Percentiles rank a stretch among this genome's conserved stretches.
Evolutionary conservation across 37 sponge, comb jelly and placozoan species (phyloP).

Genomic region (Aplysina aerophoba): DNA sequence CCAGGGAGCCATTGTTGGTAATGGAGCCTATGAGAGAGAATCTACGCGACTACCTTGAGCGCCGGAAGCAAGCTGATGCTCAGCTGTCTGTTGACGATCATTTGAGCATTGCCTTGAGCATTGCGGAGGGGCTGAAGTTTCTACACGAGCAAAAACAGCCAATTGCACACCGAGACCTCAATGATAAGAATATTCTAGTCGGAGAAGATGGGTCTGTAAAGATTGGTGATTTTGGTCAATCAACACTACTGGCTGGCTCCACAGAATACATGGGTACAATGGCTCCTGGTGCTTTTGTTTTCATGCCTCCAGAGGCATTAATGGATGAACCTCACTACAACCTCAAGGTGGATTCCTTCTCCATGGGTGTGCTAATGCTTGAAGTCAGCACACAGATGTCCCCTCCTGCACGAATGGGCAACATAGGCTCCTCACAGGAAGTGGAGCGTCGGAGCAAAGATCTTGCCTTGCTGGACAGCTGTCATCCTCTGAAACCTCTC

Average conservation of each 20-base stretch:
- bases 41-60: slow-evolving; percentile 5
- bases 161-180: slow-evolving; percentile 25
- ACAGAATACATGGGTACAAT: slow-evolving; percentile 6
- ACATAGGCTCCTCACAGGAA: not conserved
- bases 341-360: slow-evolving; percentile 14
- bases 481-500: not conserved
- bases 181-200: slow-evolving; percentile 43
- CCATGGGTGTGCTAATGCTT: slow-evolving; percentile 13
- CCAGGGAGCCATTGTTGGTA: slow-evolving; percentile 6
- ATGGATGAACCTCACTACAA: not conserved
- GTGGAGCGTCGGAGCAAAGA: not conserved
- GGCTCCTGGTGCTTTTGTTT: not conserved
- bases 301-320: slow-evolving; percentile 31
- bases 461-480: not conserved
- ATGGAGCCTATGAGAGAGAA: slow-evolving; percentile 9
- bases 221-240: slow-evolving; percentile 61
- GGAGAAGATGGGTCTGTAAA: slow-evolving; percentile 33
- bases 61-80: not conserved
- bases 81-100: not conserved
- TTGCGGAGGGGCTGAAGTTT: not conserved
- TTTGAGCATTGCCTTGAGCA: not conserved
- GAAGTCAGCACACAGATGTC: not conserved
- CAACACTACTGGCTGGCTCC: slow-evolving; percentile 35
- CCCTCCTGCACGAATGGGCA: not conserved
- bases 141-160: not conserved